These are phyloP conservation scores for Mus spretus DNA, from an alignment of 2,797 vertebrate genomes.

Conservation along the genomic window DNA sequence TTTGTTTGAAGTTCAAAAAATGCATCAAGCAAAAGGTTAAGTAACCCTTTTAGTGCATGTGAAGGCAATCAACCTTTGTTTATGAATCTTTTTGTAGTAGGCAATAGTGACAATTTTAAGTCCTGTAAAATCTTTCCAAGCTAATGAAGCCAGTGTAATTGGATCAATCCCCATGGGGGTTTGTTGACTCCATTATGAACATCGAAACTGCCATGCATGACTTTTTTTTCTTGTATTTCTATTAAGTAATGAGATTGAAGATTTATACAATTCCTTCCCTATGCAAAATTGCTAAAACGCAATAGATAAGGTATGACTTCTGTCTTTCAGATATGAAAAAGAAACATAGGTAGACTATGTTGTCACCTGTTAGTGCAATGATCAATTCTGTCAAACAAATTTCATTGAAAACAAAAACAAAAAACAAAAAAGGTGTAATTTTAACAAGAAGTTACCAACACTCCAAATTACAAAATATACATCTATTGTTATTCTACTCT, in stretches of 20 bases:
- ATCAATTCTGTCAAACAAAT: not conserved
- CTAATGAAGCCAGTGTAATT: constrained; percentile 5
- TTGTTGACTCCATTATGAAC: not conserved
- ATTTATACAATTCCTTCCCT: not conserved
- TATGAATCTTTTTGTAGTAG: not conserved
- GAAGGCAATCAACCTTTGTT: constrained; percentile 6
- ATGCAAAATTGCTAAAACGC: not conserved
- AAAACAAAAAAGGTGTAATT: not conserved
- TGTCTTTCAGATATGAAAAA: not conserved
- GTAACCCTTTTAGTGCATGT: not conserved
- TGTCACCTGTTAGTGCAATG: not conserved
- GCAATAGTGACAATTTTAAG: not conserved
- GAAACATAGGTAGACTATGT: not conserved
- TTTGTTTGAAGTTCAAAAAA: constrained; percentile 43
- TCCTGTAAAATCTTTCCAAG: not conserved
- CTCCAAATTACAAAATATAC: not conserved
- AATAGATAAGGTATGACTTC: not conserved
- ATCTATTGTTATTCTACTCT: not conserved
- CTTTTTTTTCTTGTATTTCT: not conserved
- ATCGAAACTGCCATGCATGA: not conserved
- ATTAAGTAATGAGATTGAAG: not conserved
- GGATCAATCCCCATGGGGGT: not conserved
- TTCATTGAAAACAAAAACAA: not conserved
- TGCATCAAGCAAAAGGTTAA: constrained; percentile 24
- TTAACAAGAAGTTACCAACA: not conserved